Base-by-base conservation (phyloP, 2,113 vertebrate genomes). In the Spea multiplicata region DNA sequence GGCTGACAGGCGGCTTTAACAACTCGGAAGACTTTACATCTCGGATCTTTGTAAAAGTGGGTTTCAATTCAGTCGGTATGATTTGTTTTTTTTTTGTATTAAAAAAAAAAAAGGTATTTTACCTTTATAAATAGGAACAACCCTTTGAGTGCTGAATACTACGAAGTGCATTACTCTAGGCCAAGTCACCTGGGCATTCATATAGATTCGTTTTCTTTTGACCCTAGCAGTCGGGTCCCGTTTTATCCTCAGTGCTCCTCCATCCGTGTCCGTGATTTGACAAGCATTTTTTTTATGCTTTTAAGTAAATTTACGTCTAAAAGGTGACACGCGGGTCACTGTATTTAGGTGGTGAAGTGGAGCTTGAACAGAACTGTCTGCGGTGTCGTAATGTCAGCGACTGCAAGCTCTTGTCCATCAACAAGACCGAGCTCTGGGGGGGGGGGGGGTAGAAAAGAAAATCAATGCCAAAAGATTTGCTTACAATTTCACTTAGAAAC, bases 281-380 rank as follows among this genome's bases (percentile, higher is more conserved):
- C 55, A 8, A 59, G n/a, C 13, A 5, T 14, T 61, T 61, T 64
- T 64, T 64, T 64, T 64, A 17, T 30, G 84, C 76, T 85, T 85
- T 68, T 75, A 85, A 84, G 65, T 59, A 81, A 81, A 14, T 83
- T 85, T 87, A 89, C 83, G 71, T 80, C 83, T 88, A 89, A 88
- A 75, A 82, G 73, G 78, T 82, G 86, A 76, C 49, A 57, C 71
- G 71, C 83, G 82, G 80, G 66, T 81, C 78, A 70, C 73, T 78
- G 76, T 73, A 82, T 70, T 90, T 93, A 96, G 87, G 93, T 91
- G 81, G 92, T 96, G 87, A 97, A 96, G 83, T 94, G 91, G 81
- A 99, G 95, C 85, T 94, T 96, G 89, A 99, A 98, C 71, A 98
- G 85, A 85, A 98, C 89, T 10, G 96, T 98, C 87, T 99, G 96